Evolutionary conservation across 1,140 invertebrate species (phyloP).

Genomic region (Leptoteleia sp.): DNA sequence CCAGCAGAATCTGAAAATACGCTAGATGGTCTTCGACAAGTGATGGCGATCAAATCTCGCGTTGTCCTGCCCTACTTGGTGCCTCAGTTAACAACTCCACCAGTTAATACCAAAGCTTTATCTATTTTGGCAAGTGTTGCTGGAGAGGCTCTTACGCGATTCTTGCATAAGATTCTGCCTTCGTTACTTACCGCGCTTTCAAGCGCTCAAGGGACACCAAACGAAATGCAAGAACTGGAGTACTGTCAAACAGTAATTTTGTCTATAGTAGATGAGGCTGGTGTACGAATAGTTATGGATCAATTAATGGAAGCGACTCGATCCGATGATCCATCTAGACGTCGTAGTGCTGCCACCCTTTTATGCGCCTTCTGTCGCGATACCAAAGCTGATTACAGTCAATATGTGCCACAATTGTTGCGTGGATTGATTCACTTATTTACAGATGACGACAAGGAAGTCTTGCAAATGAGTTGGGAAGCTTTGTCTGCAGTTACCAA

Average conservation of each 20-base stretch:
- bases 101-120: constrained; percentile 95
- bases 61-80: constrained; percentile 97
- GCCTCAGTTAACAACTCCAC: constrained; percentile 93
- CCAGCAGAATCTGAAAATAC: constrained; percentile 89
- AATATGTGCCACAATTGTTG: constrained; percentile 93
- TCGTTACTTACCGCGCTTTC: constrained; percentile 91
- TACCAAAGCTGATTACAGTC: constrained; percentile 91
- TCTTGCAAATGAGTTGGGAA: constrained; percentile 93
- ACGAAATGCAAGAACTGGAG: constrained; percentile 90
- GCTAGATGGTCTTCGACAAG: constrained; percentile 96
- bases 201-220: constrained; percentile 85
- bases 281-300: constrained; percentile 93
- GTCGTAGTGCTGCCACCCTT: constrained; percentile 91
- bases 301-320: constrained; percentile 91
- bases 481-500: constrained; percentile 95
- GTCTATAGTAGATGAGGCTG: constrained; percentile 93
- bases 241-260: constrained; percentile 96
- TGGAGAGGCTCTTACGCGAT: constrained; percentile 94
- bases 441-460: constrained; percentile 89
- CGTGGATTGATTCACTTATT: constrained; percentile 93
- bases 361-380: constrained; percentile 94
- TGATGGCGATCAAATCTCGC: constrained; percentile 97
- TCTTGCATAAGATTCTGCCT: constrained; percentile 94
- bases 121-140: constrained; percentile 96
- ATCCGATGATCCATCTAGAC: constrained; percentile 84